Percentiles rank a stretch among this genome's conserved stretches.
Conservation (phyloP, 2,888 invertebrate species). For the Xestobium rufovillosum region DNA sequence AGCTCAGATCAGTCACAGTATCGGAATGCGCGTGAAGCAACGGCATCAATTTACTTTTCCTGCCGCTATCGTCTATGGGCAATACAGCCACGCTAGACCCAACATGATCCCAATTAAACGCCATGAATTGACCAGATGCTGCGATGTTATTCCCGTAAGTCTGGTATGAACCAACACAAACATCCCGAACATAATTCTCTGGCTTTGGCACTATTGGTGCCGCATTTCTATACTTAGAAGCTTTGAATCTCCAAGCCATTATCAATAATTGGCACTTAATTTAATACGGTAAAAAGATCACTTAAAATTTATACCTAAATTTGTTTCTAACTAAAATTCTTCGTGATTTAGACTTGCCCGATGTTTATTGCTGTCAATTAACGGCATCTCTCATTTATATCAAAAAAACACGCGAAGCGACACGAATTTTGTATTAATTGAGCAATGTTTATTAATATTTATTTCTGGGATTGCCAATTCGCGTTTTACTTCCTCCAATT, state of each 20-base stretch:
- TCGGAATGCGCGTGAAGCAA: conserved; percentile 79
- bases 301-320: no score
- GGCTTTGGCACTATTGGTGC: conserved; percentile 93
- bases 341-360: no score
- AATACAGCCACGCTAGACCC: conserved; percentile 86
- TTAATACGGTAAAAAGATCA: no score
- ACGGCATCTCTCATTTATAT: no score
- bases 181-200: conserved; percentile 79
- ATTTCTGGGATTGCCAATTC: no score
- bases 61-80: conserved; percentile 79
- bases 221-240: conserved; percentile 97
- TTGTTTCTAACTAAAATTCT: no score
- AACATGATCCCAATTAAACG: conserved; percentile 90
- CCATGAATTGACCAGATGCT: conserved; percentile 88
- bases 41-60: conserved; percentile 84
- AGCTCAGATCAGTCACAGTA: conserved; percentile 89
- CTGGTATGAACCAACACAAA: conserved; percentile 87
- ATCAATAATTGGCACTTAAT: no score
- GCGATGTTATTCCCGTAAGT: conserved; percentile 94
- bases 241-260: conserved; percentile 95
- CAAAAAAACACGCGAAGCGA: no score
- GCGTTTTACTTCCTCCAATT: no score
- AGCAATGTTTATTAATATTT: no score
- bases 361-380: no score
- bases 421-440: no score